Base-by-base conservation (phyloP, 1,140 invertebrate genomes). In the Sminthurides bifidus region DNA sequence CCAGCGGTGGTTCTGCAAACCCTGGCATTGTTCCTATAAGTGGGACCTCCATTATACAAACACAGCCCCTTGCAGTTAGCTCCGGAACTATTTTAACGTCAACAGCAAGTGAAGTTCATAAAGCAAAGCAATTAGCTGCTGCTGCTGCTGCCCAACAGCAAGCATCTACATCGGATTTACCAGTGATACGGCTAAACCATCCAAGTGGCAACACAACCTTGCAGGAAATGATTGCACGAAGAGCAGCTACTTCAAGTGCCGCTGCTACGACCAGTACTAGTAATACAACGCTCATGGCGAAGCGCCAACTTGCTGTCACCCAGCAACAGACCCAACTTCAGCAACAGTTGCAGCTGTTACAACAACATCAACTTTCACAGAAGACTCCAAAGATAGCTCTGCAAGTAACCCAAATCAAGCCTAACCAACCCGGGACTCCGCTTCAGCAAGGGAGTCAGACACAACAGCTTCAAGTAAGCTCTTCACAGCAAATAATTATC, bases 271-370 rank as follows among this genome's bases (percentile, higher is more conserved):
- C 6, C 27, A 63, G 68, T 68, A 67, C 59, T 65, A 57, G 63
- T n/a, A n/a, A n/a, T n/a, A n/a, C n/a, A n/a, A n/a, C n/a, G n/a
- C n/a, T n/a, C 69, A 26, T 51, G 64, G 51, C 60, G 63, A 53
- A 64, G 66, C 24, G 59, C 52, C 24, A 74, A 71, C 59, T 72
- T 75, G 63, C 71, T 73, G 70, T 49, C 74, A 71, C 57, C 75
- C 75, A 48, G 75, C 78, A 15, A 75, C 83, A 43, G 41, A 43
- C 10, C 21, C 41, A 43, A 43, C 21, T 43, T 10, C 81, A 84
- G 56, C 74, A 79, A 19, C 76, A 77, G 26, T 64, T 78, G 37
- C 73, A 78, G 44, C 74, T 77, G 29, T 77, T 77, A 52, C 76
- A 80, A 54, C 70, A 70, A 1, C 73, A 76, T 38, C 53, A 67